Percentiles rank a stretch among this genome's conserved stretches.
Conservation (phyloP, 2,888 invertebrate species). For the Elegia similella region DNA sequence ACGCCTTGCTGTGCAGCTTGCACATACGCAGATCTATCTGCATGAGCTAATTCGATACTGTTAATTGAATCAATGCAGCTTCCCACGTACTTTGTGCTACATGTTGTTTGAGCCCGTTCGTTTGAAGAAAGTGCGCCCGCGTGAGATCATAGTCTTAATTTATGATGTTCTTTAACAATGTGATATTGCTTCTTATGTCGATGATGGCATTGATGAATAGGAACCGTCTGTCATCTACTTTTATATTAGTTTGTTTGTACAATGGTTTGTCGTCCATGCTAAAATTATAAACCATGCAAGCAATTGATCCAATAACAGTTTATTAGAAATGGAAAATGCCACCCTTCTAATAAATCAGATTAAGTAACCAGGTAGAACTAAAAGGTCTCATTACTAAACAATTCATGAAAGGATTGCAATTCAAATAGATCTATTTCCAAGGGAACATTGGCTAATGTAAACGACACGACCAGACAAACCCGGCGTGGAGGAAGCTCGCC, state of each 20-base stretch:
- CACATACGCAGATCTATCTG: constrained; percentile 36
- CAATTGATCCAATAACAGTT: not conserved
- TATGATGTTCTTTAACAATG: not conserved
- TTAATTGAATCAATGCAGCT: constrained; percentile 58
- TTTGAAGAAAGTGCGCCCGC: not conserved
- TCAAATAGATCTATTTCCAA: constrained; percentile 20
- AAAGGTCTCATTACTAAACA: not conserved
- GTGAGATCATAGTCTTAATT: constrained; percentile 1
- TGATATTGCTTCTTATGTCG: constrained; percentile 3
- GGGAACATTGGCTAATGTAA: constrained; percentile 46
- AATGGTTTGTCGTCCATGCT: not conserved
- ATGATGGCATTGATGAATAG: not conserved
- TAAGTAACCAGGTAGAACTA: not conserved
- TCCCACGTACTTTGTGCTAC: constrained; percentile 27
- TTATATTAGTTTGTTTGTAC: not conserved
- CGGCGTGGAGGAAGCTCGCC: constrained; percentile 54
- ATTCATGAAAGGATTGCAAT: not conserved
- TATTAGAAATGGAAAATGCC: not conserved
- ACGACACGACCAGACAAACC: constrained; percentile 59
- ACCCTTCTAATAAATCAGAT: not conserved
- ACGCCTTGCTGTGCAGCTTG: constrained; percentile 30
- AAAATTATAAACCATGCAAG: not conserved
- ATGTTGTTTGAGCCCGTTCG: constrained; percentile 24
- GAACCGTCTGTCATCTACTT: not conserved
- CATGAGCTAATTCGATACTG: constrained; percentile 53